These are phyloP conservation scores for Decapterus maruadsi DNA, from an alignment of 2,797 vertebrate species.

Conservation along the genomic window DNA sequence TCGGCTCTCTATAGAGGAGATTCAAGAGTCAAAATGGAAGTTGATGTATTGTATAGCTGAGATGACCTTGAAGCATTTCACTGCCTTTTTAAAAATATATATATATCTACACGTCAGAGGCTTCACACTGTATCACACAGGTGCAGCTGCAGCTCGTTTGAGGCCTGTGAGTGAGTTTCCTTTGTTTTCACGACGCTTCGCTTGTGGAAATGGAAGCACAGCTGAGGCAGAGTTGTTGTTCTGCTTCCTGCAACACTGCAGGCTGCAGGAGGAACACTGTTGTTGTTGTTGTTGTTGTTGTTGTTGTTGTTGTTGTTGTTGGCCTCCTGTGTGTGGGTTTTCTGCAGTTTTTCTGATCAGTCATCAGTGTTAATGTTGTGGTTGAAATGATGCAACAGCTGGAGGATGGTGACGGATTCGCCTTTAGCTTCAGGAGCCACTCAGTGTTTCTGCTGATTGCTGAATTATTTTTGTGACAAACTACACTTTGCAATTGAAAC, in stretches of 20 bases:
- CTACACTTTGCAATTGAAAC: slow-evolving; percentile 5
- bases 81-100: slow-evolving; percentile 3
- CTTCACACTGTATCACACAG: slow-evolving; percentile 18
- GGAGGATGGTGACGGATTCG: neutral
- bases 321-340: slow-evolving; percentile 18
- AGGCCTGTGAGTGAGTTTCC: neutral
- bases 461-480: slow-evolving; percentile 26
- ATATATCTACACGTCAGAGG: neutral
- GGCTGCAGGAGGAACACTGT: slow-evolving; percentile 20
- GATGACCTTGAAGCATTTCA: slow-evolving; percentile 59
- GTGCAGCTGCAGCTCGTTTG: slow-evolving; percentile 20
- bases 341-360: slow-evolving; percentile 49
- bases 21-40: slow-evolving; percentile 6
- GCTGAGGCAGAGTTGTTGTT: slow-evolving; percentile 17
- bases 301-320: neutral
- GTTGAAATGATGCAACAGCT: slow-evolving; percentile 32
- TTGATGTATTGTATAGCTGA: slow-evolving; percentile 29
- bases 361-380: slow-evolving; percentile 32
- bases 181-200: slow-evolving; percentile 11
- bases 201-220: slow-evolving; percentile 14
- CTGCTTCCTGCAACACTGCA: slow-evolving; percentile 36
- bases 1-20: slow-evolving; percentile 4
- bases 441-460: neutral
- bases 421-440: neutral
- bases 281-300: neutral